Base-by-base conservation (phyloP, 2,113 vertebrate genomes). In the Indri indri region DNA sequence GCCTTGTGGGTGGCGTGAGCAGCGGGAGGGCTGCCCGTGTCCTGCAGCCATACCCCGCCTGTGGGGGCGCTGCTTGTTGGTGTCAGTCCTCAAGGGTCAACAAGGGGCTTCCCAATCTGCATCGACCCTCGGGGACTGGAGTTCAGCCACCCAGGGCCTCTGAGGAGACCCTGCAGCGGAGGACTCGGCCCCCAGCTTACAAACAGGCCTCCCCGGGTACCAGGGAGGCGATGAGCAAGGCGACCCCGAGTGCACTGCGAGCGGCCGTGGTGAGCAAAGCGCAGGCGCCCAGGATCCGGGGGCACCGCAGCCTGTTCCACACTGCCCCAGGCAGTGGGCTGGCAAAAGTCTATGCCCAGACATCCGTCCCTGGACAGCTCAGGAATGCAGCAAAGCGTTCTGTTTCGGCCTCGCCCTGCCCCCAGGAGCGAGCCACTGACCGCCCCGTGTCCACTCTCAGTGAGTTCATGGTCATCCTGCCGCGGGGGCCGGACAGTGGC, bases 231-330 rank as follows among this genome's bases (percentile, higher is more conserved):
- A 17, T 23, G 17, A 57, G 3, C 1, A 77, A 68, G 40, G 37
- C 1, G 16, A n/a, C 40, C 74, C 27, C 57, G 0, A 54, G 23
- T 9, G 9, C 42, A 1, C 57, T 2, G 0, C 50, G 13, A 18
- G 52, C 4, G 63, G 42, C 14, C 4, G 0, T 1, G 0, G 54
- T 9, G 30, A 77, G 20, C 68, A 73, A 27, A 34, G 11, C 8
- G 0, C 22, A 32, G n/a, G 23, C 34, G 0, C 2, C 12, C 6
- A 59, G 20, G 8, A 40, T 11, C 5, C 52, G 5, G 34, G 45
- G 0, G 1, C 27, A 30, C 0, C 1, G 4, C 2, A 0, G 1
- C 0, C 8, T 27, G 5, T 61, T 17, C 47, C 59, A 30, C 12
- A 23, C 9, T 9, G 61, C 71, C 32, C 12, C 8, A 3, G 32